Evolutionary conservation across 2,113 vertebrate genomes (phyloP).

Genomic region (Oreochromis spilurus): DNA sequence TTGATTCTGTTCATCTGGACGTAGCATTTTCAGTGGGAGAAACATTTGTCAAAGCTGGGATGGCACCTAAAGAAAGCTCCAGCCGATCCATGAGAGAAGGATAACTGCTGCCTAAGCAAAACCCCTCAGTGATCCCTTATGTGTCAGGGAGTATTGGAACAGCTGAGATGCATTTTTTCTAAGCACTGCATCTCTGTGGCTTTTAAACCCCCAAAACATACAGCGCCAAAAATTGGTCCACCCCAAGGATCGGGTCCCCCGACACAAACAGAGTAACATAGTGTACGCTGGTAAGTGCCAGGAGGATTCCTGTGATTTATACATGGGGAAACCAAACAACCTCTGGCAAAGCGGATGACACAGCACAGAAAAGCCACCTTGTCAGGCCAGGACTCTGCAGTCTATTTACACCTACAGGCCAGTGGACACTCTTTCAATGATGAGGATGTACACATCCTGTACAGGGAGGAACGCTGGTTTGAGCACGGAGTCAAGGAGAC

Average conservation of each 20-base stretch:
- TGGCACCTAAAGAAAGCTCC: background rate
- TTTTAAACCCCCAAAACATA: background rate
- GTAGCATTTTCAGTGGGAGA: background rate
- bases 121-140: background rate
- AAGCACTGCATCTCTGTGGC: background rate
- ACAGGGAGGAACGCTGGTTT: background rate
- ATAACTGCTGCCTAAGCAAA: background rate
- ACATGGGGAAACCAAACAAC: background rate
- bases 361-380: background rate
- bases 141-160: background rate
- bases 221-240: background rate
- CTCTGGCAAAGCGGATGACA: fast-evolving
- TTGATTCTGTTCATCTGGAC: background rate
- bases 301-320: background rate
- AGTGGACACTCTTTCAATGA: background rate
- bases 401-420: background rate
- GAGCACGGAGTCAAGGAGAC: background rate
- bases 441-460: background rate
- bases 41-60: background rate
- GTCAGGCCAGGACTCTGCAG: background rate
- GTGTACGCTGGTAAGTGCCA: background rate
- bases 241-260: background rate
- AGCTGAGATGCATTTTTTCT: background rate
- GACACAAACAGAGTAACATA: background rate
- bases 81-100: background rate